Base-by-base conservation (phyloP, 2,113 vertebrate genomes). In the Xenopus borealis region DNA sequence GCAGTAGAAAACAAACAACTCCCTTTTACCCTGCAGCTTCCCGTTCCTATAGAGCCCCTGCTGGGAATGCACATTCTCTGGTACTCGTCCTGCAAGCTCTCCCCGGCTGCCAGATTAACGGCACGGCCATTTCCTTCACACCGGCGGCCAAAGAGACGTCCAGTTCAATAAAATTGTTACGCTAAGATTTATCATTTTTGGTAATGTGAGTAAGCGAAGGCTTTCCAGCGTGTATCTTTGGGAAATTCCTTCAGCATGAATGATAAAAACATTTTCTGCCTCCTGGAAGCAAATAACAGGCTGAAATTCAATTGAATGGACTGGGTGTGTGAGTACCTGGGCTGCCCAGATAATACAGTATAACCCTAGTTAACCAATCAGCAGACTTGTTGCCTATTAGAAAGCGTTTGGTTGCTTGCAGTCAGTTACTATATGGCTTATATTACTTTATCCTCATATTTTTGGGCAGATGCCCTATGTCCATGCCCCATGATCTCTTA, bases 231-330 rank as follows among this genome's bases (percentile, higher is more conserved):
- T 70, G 74, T 77, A 70, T 77, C 66, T 77, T 64, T 70, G 27
- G 47, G 74, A 77, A 77, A 77, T 77, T 77, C 74, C 70, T 77
- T 77, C 59, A 70, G 74, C 61, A 57, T 77, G 58, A 77, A 77
- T 65, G 67, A 77, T 77, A 76, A 76, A 76, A 77, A 77, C 74
- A 77, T 53, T 77, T 70, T 17, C 20, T 18, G 20, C 13, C 33
- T 58, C 44, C 72, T 66, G 62, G 71, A 72, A 40, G 33, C 33
- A 9, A 40, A 40, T 33, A 33, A 33, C 30, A 33, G 30, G 30
- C 30, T 33, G 30, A 33, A 33, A 33, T 3, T 33, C 30, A 33
- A 33, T n/a, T 33, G 33, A 40, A 6, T 40, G 33, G 33, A 40
- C 8, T 6, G 33, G 33, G 7, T 6, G 5, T 40, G 33, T 40